A percentile compares a stretch with the other conserved stretches of the same genome.
These are phyloP conservation scores for Trypoxylus dichotomus DNA, from an alignment of 1,140 invertebrate genomes.

Conservation along the genomic window DNA sequence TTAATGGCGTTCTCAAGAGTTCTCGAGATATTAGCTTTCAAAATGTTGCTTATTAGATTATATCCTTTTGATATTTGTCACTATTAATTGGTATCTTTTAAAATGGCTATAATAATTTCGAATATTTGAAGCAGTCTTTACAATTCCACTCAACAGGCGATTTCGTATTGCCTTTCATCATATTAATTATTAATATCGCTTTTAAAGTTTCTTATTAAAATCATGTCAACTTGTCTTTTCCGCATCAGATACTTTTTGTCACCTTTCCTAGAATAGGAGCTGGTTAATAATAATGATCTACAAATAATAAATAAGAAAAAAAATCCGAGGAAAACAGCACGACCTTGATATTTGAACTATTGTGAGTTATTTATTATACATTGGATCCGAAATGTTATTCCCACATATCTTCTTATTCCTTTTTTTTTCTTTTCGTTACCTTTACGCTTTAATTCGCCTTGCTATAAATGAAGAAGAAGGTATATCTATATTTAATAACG, in stretches of 20 bases:
- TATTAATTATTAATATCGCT: not conserved
- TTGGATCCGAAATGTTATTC: not conserved
- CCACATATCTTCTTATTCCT: not conserved
- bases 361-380: not conserved
- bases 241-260: not conserved
- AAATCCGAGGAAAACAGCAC: not conserved
- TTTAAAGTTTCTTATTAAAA: not conserved
- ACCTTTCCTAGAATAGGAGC: not conserved
- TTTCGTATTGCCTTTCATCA: not conserved
- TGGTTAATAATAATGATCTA: not conserved
- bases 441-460: not conserved
- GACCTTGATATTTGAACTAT: not conserved
- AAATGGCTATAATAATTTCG: not conserved
- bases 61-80: too few relatives aligned
- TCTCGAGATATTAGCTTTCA: too few relatives aligned
- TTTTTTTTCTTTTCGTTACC: not conserved
- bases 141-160: not conserved
- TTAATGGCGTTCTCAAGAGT: too few relatives aligned
- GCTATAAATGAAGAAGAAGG: not conserved
- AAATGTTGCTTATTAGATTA: too few relatives aligned
- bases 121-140: not conserved
- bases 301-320: not conserved
- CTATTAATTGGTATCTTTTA: too few relatives aligned
- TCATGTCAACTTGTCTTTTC: not conserved
- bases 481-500: too few relatives aligned